These are phyloP conservation scores for Ectemnius continuus DNA, from an alignment of 2,888 invertebrate genomes.

Conservation along the genomic window DNA sequence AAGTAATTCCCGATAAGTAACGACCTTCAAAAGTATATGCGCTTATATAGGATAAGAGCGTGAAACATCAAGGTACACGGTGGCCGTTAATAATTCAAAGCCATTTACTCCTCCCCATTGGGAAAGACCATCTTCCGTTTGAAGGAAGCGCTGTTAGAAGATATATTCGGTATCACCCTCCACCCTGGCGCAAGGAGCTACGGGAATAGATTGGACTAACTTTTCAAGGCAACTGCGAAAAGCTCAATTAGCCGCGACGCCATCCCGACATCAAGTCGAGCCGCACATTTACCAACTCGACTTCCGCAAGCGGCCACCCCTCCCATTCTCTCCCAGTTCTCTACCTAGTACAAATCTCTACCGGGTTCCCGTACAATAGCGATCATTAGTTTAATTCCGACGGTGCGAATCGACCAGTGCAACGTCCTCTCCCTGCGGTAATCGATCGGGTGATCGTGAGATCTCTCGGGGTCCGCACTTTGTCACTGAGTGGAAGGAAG, in stretches of 20 bases:
- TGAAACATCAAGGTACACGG: background rate
- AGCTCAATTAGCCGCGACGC: conserved; percentile 28
- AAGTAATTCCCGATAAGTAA: too few species aligned
- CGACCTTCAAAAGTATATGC: background rate
- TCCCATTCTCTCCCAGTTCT: background rate
- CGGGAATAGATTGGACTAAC: conserved; percentile 6
- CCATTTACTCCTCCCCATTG: background rate
- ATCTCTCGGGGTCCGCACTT: conserved; percentile 28
- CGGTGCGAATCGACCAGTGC: conserved; percentile 12
- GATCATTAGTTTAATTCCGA: conserved; percentile 47
- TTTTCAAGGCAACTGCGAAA: conserved; percentile 21
- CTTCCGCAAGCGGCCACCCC: background rate
- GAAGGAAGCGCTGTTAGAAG: background rate
- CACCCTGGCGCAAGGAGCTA: background rate
- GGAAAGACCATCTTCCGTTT: background rate
- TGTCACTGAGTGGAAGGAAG: conserved; percentile 24
- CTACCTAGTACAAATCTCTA: conserved; percentile 24
- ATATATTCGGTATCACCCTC: background rate
- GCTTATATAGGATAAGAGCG: too few species aligned
- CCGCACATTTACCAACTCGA: background rate
- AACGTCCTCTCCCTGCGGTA: background rate
- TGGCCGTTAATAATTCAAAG: background rate
- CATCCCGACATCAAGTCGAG: background rate
- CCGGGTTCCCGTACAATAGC: conserved; percentile 24
- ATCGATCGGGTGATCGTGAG: conserved; percentile 27